Percentiles rank a stretch among this genome's conserved stretches.
Evolutionary conservation across 2,797 vertebrate species (phyloP).

Genomic region (Diglossa cyanea): DNA sequence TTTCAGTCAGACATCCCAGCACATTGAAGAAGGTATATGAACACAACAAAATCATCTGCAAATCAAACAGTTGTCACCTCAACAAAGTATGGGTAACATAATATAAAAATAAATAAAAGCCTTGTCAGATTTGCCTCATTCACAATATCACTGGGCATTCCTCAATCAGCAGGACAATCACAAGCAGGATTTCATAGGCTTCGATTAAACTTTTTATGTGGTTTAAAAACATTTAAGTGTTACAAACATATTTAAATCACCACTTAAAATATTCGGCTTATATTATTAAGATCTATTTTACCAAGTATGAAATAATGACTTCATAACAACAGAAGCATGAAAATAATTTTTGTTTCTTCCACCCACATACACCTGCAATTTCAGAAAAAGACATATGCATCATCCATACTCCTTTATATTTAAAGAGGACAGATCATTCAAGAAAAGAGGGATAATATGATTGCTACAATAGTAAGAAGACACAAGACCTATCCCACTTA

Average conservation of each 20-base stretch:
- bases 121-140: slow-evolving; percentile 56
- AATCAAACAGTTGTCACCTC: slow-evolving; percentile 62
- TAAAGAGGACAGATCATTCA: slow-evolving; percentile 64
- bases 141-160: slow-evolving; percentile 69
- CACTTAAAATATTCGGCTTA: slow-evolving; percentile 64
- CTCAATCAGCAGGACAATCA: slow-evolving; percentile 75
- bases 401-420: slow-evolving; percentile 60
- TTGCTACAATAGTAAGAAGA: slow-evolving; percentile 25
- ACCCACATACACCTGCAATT: slow-evolving; percentile 63
- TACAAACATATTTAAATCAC: slow-evolving; percentile 76
- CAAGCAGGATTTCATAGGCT: slow-evolving; percentile 71
- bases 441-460: slow-evolving; percentile 64
- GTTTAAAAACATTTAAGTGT: slow-evolving; percentile 74
- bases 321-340: slow-evolving; percentile 68
- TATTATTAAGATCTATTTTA: slow-evolving; percentile 70
- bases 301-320: slow-evolving; percentile 68
- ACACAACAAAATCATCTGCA: slow-evolving; percentile 50
- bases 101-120: slow-evolving; percentile 58
- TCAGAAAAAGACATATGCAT: slow-evolving; percentile 66
- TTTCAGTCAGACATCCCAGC: slow-evolving; percentile 44
- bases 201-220: slow-evolving; percentile 67
- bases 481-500: slow-evolving; percentile 10
- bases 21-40: slow-evolving; percentile 53
- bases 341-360: slow-evolving; percentile 63
- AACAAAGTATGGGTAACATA: slow-evolving; percentile 37